Evolutionary conservation across 2,113 vertebrate genomes (phyloP), one percentile per base, ranked within the genome.

Genomic region (Bos indicus): DNA sequence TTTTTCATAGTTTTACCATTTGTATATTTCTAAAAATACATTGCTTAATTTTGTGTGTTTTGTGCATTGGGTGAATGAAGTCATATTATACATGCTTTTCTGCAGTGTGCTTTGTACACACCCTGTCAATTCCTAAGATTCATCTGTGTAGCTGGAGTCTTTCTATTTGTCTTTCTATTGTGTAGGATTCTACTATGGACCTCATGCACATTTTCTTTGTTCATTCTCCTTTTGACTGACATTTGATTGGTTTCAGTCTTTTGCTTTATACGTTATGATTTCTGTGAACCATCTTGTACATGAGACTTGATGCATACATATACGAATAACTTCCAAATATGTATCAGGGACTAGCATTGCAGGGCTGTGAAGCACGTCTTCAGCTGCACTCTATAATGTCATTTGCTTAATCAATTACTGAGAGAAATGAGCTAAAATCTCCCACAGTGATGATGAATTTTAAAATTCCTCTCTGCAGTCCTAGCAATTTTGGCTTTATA

Each of bases 361-460:
- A 54, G 52, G 64, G 40, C 9, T 71, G 26, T 60, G 59, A 16
- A 26, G 56, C 33, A 15, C 3, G 13, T 33, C 62, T 96, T 96
- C 54, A 25, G n/a, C 33, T 51, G 33, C 56, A 36, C 30, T 95
- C 60, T 28, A 1, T 17, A 59, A 94, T 64, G 30, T 77, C 64
- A 19, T 64, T 93, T 91, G 48, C 30, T 78, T 91, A 91, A 91
- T 95, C 54, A 96, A 23, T 94, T 86, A 60, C 78, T 62, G 46
- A 87, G 51, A 93, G 78, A 92, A 86, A 96, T 87, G 48, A 96
- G 15, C 57, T 85, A 48, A 92, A 90, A 48, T 94, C 81, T 83
- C 85, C 60, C 74, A 13, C 17, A 52, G 74, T 36, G 59, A 59
- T 56, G 88, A 86, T 93, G 60, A 67, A 94, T 88, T 95, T 91